phyloP scores from a whole-genome alignment of 2,888 invertebrate genomes.

The Lasioglossum vierecki region DNA sequence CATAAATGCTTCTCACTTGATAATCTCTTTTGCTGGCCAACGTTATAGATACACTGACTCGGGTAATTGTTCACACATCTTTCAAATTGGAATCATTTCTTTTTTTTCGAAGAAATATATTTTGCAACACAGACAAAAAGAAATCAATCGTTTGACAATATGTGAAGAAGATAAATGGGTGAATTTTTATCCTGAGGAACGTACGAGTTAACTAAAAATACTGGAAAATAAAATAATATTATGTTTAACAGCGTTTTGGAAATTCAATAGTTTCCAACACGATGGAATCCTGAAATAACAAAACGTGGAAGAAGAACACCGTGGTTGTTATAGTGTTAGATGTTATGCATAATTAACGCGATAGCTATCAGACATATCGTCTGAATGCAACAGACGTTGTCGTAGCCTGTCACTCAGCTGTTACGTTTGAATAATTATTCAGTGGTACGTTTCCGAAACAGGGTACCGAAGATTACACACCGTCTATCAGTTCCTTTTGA shows the following conservation, averaged over 20 bases:
- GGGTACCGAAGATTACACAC: slow-evolving; percentile 65
- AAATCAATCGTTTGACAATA: too few species aligned
- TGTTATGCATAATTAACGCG: slow-evolving; percentile 48
- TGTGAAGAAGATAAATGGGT: too few species aligned
- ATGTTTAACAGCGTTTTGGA: not conserved
- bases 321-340: slow-evolving; percentile 25
- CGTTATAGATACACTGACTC: not conserved
- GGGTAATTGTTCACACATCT: not conserved
- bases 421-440: slow-evolving; percentile 68
- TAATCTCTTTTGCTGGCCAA: too few species aligned
- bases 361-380: slow-evolving; percentile 44
- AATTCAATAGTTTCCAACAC: not conserved
- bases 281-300: not conserved
- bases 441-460: slow-evolving; percentile 53
- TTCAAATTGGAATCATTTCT: not conserved
- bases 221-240: not conserved
- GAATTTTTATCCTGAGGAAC: too few species aligned
- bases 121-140: too few species aligned
- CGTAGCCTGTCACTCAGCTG: slow-evolving; percentile 50
- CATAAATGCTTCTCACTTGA: too few species aligned
- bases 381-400: slow-evolving; percentile 45
- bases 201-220: too few species aligned
- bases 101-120: too few species aligned
- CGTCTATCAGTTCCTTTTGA: slow-evolving; percentile 65
- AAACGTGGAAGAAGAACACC: not conserved